Conservation (phyloP, 2,888 invertebrate genomes). For the Tenodera sinensis region DNA sequence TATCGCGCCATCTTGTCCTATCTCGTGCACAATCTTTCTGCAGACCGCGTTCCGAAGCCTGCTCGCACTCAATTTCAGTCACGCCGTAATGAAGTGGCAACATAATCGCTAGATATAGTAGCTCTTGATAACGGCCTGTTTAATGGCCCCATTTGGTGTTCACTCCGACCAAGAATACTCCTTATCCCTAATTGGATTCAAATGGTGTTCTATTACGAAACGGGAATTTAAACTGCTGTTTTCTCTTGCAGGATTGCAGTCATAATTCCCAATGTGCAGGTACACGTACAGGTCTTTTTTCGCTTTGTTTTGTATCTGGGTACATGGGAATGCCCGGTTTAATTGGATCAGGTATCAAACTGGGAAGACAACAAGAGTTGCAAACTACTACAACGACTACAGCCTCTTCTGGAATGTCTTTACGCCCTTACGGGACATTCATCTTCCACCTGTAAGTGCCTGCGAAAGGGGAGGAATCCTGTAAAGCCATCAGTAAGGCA, state of each 20-base stretch:
- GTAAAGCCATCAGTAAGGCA: neutral
- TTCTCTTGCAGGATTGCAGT: neutral
- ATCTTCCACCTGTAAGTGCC: neutral
- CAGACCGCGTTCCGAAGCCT: neutral
- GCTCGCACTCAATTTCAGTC: neutral
- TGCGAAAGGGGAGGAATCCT: neutral
- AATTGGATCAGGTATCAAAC: neutral
- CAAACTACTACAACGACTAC: neutral
- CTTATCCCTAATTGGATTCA: neutral
- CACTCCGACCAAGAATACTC: neutral
- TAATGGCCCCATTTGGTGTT: neutral
- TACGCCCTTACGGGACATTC: neutral
- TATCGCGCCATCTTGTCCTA: neutral
- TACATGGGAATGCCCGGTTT: neutral
- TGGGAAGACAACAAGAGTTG: neutral
- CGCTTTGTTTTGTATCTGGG: neutral
- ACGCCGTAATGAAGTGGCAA: neutral
- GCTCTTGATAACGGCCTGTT: neutral
- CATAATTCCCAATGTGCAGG: neutral
- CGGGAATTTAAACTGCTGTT: neutral
- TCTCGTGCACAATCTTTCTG: neutral
- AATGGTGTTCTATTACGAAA: neutral
- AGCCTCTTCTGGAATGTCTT: neutral
- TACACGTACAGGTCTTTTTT: neutral
- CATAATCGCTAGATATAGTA: neutral